phyloP scores from a whole-genome alignment of 2,113 vertebrate genomes.

The Varanus salvator region DNA sequence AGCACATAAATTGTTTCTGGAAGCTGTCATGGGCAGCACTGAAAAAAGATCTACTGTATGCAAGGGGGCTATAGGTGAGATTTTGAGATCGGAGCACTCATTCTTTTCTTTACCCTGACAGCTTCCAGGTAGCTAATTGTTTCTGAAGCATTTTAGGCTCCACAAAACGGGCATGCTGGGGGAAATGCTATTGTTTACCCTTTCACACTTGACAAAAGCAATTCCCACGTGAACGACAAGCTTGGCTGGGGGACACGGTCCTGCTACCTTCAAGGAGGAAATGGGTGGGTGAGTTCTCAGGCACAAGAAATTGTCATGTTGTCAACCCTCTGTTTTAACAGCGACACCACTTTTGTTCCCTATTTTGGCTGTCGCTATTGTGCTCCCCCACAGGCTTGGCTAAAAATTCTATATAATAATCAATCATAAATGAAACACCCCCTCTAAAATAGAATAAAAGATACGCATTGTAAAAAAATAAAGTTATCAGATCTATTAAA shows the following conservation, averaged over 20 bases:
- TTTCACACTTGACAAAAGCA: slow-evolving; percentile 90
- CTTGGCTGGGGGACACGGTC: slow-evolving; percentile 82
- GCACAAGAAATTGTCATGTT: slow-evolving; percentile 78
- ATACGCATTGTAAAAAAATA: slow-evolving; percentile 78
- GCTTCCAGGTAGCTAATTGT: slow-evolving; percentile 98
- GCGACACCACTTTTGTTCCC: slow-evolving; percentile 68
- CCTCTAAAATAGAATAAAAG: slow-evolving; percentile 72
- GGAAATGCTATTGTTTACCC: slow-evolving; percentile 99
- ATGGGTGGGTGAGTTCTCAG: slow-evolving; percentile 89
- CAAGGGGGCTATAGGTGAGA: slow-evolving; percentile 78
- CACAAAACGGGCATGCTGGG: slow-evolving; percentile 88
- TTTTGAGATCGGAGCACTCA: slow-evolving; percentile 91
- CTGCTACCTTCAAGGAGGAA: slow-evolving; percentile 82
- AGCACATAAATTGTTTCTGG: slow-evolving; percentile 67
- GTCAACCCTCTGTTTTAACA: slow-evolving; percentile 73
- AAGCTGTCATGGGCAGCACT: slow-evolving; percentile 69
- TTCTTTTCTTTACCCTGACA: slow-evolving; percentile 92
- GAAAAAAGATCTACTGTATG: slow-evolving; percentile 76
- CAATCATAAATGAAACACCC: slow-evolving; percentile 71
- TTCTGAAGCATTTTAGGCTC: slow-evolving; percentile 86
- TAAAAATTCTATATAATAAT: slow-evolving; percentile 72
- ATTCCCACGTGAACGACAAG: slow-evolving; percentile 99
- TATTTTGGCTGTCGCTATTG: slow-evolving; percentile 69
- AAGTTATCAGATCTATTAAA: slow-evolving; percentile 76
- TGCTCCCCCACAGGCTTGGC: slow-evolving; percentile 61